Conservation (phyloP, 1,140 invertebrate genomes). For the Drosophila burlai region DNA sequence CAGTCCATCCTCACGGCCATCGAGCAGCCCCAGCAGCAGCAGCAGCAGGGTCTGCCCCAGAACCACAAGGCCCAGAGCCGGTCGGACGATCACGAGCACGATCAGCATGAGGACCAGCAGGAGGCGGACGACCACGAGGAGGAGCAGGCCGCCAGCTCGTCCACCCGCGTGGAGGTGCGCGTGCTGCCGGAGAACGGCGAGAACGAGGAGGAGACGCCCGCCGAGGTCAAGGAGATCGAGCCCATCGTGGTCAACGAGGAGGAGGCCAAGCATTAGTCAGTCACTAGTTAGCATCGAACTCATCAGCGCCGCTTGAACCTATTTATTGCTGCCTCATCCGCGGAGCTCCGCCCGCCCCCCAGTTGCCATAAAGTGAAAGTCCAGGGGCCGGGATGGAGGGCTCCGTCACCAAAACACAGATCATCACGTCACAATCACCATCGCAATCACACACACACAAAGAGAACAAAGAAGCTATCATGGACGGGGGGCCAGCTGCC, state of each 20-base stretch:
- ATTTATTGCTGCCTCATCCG: constrained; percentile 60
- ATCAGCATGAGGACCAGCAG: constrained; percentile 13
- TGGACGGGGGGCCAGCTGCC: background rate
- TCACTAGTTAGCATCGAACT: constrained; percentile 62
- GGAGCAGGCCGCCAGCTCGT: constrained; percentile 34
- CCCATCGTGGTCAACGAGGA: constrained; percentile 67
- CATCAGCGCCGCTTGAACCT: constrained; percentile 59
- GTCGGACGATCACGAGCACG: constrained; percentile 63
- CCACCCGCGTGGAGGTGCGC: constrained; percentile 59
- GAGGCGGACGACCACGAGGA: constrained; percentile 20
- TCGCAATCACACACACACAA: background rate
- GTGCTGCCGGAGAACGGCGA: constrained; percentile 53
- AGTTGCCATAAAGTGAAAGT: constrained; percentile 63
- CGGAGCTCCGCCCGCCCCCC: constrained; percentile 18
- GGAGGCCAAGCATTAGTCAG: constrained; percentile 67
- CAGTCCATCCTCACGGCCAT: constrained; percentile 92
- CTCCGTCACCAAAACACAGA: background rate
- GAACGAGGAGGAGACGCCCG: constrained; percentile 53
- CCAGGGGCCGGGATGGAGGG: constrained; percentile 21
- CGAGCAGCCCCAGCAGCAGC: constrained; percentile 86
- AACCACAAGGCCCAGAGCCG: constrained; percentile 73
- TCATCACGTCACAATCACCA: constrained; percentile 5
- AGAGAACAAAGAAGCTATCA: constrained; percentile 54
- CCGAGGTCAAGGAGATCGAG: constrained; percentile 59
- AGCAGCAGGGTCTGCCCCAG: constrained; percentile 45